Evolutionary conservation across 2,888 invertebrate genomes (phyloP).

Genomic region (Argynnis bischoffii): DNA sequence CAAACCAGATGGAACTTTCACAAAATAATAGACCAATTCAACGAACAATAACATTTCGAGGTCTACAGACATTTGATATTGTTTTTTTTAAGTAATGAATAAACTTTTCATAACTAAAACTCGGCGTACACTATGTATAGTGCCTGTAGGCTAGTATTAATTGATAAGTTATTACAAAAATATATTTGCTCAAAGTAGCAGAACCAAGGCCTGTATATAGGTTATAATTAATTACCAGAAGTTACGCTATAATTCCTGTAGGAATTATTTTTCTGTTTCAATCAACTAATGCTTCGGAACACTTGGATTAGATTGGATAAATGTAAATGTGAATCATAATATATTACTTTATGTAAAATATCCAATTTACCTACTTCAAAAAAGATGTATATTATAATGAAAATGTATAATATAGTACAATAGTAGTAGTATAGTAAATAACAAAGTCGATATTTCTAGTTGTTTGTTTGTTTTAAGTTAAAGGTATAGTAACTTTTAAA

Average conservation of each 20-base stretch:
- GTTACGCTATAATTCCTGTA: background rate
- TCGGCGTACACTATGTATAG: background rate
- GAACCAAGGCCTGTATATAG: background rate
- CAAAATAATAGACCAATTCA: no score
- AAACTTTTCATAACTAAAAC: background rate
- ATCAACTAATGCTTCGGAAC: constrained; percentile 5
- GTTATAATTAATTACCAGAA: constrained; percentile 1
- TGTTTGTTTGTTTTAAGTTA: no score
- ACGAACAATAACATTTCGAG: no score
- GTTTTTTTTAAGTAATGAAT: no score
- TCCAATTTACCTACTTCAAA: background rate
- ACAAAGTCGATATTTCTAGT: no score
- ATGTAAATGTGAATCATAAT: background rate
- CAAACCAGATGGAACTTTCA: no score
- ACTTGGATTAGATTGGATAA: constrained; percentile 5
- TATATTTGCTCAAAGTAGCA: background rate
- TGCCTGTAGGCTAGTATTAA: background rate
- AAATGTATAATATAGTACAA: no score
- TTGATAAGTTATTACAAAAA: background rate
- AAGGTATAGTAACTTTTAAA: no score
- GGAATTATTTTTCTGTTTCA: constrained; percentile 3
- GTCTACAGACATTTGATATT: no score
- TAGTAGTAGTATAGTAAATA: no score
- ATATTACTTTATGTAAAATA: background rate
- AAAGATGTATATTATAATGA: no score